These are phyloP conservation scores for Xenopus tropicalis DNA, from an alignment of 2,113 vertebrate species.

Conservation along the genomic window DNA sequence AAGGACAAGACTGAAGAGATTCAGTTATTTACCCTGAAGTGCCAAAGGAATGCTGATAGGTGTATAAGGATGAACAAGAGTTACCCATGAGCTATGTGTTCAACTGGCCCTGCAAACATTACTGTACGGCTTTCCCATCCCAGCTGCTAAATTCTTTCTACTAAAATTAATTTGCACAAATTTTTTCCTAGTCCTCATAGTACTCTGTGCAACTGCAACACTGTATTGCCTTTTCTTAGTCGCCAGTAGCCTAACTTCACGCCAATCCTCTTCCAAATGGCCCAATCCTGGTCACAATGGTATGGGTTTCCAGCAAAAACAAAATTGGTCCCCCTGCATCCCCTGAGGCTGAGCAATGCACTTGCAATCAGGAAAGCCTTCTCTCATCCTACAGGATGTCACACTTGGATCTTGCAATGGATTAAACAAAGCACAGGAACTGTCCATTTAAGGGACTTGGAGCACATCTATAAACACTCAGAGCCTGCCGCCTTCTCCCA, in stretches of 20 bases:
- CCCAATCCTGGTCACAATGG: too few relatives aligned
- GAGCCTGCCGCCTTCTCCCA: conserved; percentile 5
- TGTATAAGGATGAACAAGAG: neutral
- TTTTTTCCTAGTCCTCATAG: too few relatives aligned
- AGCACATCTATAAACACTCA: neutral
- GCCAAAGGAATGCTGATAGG: conserved; percentile 36
- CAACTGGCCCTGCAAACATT: neutral
- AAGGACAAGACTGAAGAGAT: conserved; percentile 68
- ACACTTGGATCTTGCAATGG: neutral
- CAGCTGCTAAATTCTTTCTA: too few relatives aligned
- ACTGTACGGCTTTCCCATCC: too few relatives aligned
- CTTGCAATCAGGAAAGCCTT: neutral
- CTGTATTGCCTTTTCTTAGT: too few relatives aligned
- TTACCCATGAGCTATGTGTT: too few relatives aligned
- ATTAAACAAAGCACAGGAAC: conserved; percentile 11
- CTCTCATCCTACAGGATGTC: neutral
- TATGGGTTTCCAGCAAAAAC: too few relatives aligned
- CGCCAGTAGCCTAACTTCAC: too few relatives aligned
- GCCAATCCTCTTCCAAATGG: too few relatives aligned
- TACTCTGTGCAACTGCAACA: too few relatives aligned
- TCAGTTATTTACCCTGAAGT: conserved; percentile 11
- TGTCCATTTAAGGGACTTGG: conserved; percentile 12
- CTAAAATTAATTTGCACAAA: too few relatives aligned
- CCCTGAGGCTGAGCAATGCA: conserved; percentile 8
- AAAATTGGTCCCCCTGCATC: neutral